Percentiles rank a stretch among this genome's conserved stretches.
These are phyloP conservation scores for Drosophila punjabiensis DNA, from an alignment of 1,140 invertebrate genomes.

Conservation along the genomic window DNA sequence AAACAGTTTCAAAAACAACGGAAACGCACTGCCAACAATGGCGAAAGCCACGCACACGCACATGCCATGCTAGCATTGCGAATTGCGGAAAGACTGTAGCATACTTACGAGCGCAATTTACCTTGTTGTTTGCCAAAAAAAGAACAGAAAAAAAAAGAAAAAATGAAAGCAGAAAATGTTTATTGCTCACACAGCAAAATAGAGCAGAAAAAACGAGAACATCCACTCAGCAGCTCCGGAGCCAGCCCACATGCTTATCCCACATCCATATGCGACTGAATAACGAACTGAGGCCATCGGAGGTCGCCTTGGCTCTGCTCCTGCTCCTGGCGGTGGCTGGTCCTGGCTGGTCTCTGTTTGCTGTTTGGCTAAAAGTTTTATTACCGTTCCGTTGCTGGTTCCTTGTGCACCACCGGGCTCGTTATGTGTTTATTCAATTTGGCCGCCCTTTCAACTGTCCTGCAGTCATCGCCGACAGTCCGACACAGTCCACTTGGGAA, in stretches of 20 bases:
- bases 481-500: constrained; percentile 29
- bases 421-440: constrained; percentile 84
- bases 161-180: constrained; percentile 31
- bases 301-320: constrained; percentile 16
- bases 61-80: constrained; percentile 12
- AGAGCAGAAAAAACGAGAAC: constrained; percentile 21
- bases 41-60: constrained; percentile 9
- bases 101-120: constrained; percentile 72
- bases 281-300: constrained; percentile 73
- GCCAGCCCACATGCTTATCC: constrained; percentile 5
- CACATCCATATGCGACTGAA: constrained; percentile 29
- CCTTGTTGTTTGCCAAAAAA: constrained; percentile 68
- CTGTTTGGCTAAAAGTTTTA: constrained; percentile 78
- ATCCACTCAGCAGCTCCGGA: constrained; percentile 32
- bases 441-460: constrained; percentile 30
- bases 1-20: constrained; percentile 69
- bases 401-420: constrained; percentile 65
- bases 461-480: constrained; percentile 14
- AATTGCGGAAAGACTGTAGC: constrained; percentile 62
- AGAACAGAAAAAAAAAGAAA: constrained; percentile 12
- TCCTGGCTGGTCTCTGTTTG: constrained; percentile 30
- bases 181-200: constrained; percentile 68
- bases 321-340: constrained; percentile 10
- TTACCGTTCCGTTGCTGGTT: constrained; percentile 68
- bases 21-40: constrained; percentile 49